These are phyloP conservation scores for Electrophaes corylata DNA, from an alignment of 2,888 invertebrate species.

Conservation along the genomic window DNA sequence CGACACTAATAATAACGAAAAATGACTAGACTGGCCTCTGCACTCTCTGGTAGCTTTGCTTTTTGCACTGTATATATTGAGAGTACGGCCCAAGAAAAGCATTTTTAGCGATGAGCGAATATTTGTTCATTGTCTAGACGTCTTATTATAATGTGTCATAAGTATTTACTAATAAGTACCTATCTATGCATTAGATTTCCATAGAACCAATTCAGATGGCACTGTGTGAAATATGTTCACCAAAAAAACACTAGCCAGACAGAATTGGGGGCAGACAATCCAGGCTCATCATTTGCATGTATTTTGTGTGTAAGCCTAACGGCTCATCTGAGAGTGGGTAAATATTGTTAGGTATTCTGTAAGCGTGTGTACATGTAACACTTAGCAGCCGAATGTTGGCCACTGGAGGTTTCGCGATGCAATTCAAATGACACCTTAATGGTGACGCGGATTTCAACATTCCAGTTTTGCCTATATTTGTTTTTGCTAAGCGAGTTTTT, in stretches of 20 bases:
- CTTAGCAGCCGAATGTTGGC: constrained; percentile 61
- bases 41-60: too few relatives aligned
- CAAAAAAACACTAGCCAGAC: constrained; percentile 14
- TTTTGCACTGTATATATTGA: too few relatives aligned
- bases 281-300: constrained; percentile 43
- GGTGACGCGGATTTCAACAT: constrained; percentile 44
- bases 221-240: too few relatives aligned
- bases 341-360: constrained; percentile 61
- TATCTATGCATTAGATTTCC: too few relatives aligned
- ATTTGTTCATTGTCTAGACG: too few relatives aligned
- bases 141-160: too few relatives aligned
- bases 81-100: too few relatives aligned
- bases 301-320: constrained; percentile 53
- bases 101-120: neutral
- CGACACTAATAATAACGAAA: too few relatives aligned
- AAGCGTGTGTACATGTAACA: constrained; percentile 61
- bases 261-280: constrained; percentile 15
- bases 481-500: constrained; percentile 22
- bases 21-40: too few relatives aligned
- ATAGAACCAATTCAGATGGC: too few relatives aligned
- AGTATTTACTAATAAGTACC: too few relatives aligned
- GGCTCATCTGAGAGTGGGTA: constrained; percentile 60
- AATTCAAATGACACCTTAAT: constrained; percentile 45
- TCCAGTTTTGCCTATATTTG: constrained; percentile 25
- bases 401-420: constrained; percentile 48